Conservation (phyloP, 1,140 invertebrate species). For the Panagrolaimus sp. region DNA sequence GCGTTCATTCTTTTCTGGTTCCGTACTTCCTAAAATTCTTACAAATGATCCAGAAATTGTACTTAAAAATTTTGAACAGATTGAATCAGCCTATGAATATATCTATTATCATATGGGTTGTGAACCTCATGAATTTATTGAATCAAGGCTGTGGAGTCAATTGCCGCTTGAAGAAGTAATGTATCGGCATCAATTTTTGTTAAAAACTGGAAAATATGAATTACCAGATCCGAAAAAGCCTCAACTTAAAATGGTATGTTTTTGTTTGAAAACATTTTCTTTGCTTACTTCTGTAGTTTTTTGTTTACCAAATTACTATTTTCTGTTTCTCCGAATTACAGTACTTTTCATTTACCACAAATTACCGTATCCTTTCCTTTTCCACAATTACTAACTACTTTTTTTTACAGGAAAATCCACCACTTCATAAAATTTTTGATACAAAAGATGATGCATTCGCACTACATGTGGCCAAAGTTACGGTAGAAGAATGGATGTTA, state of each 20-base stretch:
- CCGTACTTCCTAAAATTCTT: slow-evolving; percentile 18
- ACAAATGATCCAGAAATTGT: slow-evolving; percentile 28
- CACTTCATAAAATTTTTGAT: slow-evolving; percentile 27
- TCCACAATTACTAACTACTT: neutral
- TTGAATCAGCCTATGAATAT: slow-evolving; percentile 42
- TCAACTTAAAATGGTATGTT: slow-evolving; percentile 24
- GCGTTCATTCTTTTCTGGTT: slow-evolving; percentile 23
- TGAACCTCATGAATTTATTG: slow-evolving; percentile 25
- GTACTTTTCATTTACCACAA: too few relatives aligned
- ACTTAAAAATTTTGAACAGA: slow-evolving; percentile 34
- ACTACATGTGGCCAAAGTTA: slow-evolving; percentile 26
- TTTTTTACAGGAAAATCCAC: slow-evolving; percentile 27
- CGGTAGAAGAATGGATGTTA: slow-evolving; percentile 34
- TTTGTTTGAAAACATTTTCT: neutral
- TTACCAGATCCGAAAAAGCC: slow-evolving; percentile 35
- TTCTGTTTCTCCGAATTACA: too few relatives aligned
- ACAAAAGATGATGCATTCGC: slow-evolving; percentile 29
- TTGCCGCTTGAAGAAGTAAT: slow-evolving; percentile 33
- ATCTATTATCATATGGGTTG: slow-evolving; percentile 39
- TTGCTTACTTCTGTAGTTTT: too few relatives aligned
- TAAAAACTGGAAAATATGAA: slow-evolving; percentile 32
- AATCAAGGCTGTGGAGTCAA: slow-evolving; percentile 19
- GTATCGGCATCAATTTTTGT: slow-evolving; percentile 34
- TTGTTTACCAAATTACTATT: too few relatives aligned
- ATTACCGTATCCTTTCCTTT: too few relatives aligned